phyloP scores from a whole-genome alignment of 2,888 invertebrate genomes.

The Alcis repandata region DNA sequence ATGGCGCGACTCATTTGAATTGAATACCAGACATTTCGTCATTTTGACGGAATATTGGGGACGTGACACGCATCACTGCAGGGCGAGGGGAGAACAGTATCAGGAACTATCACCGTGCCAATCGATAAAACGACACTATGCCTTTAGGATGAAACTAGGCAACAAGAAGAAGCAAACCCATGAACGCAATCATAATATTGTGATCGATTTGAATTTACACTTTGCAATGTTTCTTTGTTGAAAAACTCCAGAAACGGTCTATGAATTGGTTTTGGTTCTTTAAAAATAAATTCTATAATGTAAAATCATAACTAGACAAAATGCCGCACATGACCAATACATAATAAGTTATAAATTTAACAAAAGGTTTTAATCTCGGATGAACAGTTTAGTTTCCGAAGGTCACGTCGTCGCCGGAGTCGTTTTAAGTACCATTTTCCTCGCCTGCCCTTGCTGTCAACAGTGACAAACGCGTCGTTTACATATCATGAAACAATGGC shows the following conservation, averaged over 20 bases:
- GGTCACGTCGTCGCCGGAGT: neutral
- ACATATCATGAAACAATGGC: slow-evolving; percentile 16
- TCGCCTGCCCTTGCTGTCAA: slow-evolving; percentile 5
- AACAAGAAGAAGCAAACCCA: neutral
- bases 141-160: neutral
- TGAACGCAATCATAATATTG: too few species aligned
- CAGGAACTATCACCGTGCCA: neutral
- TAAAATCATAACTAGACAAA: neutral
- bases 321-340: neutral
- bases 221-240: neutral
- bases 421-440: slow-evolving; percentile 3
- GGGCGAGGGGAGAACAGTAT: neutral
- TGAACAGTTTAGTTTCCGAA: neutral
- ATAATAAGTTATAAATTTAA: neutral
- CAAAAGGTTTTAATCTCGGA: slow-evolving; percentile 10
- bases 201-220: neutral
- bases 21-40: slow-evolving; percentile 39
- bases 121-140: neutral
- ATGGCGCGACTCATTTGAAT: slow-evolving; percentile 39
- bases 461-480: slow-evolving; percentile 10
- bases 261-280: too few species aligned
- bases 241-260: neutral
- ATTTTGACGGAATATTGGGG: slow-evolving; percentile 27
- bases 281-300: neutral
- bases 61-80: slow-evolving; percentile 31